These are phyloP conservation scores for Scomber colias DNA, from an alignment of 2,113 vertebrate species.

Conservation along the genomic window DNA sequence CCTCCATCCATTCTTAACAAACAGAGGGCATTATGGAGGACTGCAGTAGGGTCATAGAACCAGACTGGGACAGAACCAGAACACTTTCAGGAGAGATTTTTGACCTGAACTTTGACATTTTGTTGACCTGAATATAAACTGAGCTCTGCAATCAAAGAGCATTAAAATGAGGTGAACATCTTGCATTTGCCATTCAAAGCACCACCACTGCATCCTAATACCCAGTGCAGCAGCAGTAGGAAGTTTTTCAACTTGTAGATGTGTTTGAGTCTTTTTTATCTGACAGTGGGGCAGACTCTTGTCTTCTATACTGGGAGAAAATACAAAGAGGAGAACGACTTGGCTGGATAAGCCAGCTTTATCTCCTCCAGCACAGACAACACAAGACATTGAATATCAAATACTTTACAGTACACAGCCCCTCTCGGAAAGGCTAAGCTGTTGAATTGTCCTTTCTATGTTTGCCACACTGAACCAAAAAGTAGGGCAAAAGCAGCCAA, in stretches of 20 bases:
- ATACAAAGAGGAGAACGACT: not conserved
- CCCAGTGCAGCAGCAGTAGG: not conserved
- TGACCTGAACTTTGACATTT: conserved; percentile 5
- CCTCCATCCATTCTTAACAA: too few relatives aligned
- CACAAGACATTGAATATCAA: conserved; percentile 8
- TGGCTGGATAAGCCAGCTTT: conserved; percentile 12
- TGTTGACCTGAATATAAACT: conserved; percentile 14
- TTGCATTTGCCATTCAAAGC: conserved; percentile 9
- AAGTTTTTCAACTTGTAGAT: conserved; percentile 8
- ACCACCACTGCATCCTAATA: conserved; percentile 2
- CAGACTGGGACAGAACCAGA: too few relatives aligned
- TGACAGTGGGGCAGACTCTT: conserved; percentile 1
- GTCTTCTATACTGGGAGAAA: not conserved
- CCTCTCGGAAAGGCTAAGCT: conserved; percentile 4
- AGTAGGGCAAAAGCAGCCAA: conserved; percentile 23
- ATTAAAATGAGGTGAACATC: conserved; percentile 29
- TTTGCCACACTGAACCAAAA: conserved; percentile 1
- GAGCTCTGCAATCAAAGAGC: conserved; percentile 33
- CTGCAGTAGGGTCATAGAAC: too few relatives aligned
- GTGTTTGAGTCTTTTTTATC: conserved; percentile 8
- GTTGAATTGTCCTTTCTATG: conserved; percentile 25
- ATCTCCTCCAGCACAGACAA: conserved; percentile 22
- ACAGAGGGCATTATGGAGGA: too few relatives aligned
- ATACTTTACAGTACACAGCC: not conserved
- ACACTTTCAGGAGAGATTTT: not conserved